Base-by-base conservation (phyloP, 2,113 vertebrate genomes). In the Osmerus mordax region DNA sequence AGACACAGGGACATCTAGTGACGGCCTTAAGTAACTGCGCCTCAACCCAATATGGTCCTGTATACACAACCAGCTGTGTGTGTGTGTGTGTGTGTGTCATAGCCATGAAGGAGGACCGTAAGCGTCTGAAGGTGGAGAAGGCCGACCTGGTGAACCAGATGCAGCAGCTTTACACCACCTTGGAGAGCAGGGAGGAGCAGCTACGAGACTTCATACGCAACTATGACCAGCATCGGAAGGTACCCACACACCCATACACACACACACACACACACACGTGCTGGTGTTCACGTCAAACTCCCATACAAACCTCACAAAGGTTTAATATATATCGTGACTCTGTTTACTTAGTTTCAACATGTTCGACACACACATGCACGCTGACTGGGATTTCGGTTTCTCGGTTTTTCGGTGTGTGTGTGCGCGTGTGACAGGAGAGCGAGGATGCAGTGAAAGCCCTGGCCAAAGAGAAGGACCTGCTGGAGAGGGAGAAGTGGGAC, bases 401-500 rank as follows among this genome's bases (percentile, higher is more conserved):
- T 56, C 14, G 25, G 2, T 18, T 56, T 56, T 16, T 56, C 14
- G 25, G 25, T 66, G 61, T 32, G 47, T 28, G 25, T 41, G 7
- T 77, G 59, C 65, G 36, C 47, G 53, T 59, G 47, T 15, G 67
- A 11, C 53, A 81, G 95, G 95, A 96, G 82, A 96, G 94, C 0
- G 94, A 96, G 79, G 94, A 96, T 0, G 95, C 94, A 0, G 94
- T 95, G 78, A 95, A 94, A 69, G 92, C 90, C 0, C 85, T 96
- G 81, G 94, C 93, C 0, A 95, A 95, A 83, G 94, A 96, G 86
- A 95, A 95, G 78, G 94, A 95, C 54, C 87, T 94, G 5, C 89
- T 95, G 83, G 95, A 96, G 75, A 78, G 95, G 3, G 95, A 96
- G 86, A 96, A 96, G 78, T 96, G 95, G 95, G 95, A 96, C 79